Evolutionary conservation across 1,140 invertebrate genomes (phyloP), one percentile per base, ranked within the genome.

Genomic region (Formica exsecta): DNA sequence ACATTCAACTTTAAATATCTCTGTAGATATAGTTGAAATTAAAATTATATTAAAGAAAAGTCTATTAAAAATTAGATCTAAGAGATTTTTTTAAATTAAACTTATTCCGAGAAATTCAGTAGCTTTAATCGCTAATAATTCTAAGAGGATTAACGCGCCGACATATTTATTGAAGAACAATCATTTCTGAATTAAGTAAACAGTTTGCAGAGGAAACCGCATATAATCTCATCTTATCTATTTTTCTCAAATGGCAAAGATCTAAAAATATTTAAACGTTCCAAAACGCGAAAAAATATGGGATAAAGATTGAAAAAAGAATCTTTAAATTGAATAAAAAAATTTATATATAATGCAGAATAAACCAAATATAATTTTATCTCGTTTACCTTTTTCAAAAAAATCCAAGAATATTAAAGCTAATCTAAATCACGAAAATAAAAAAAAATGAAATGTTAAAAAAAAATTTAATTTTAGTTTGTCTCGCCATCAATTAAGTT

Each of bases 1-100:
- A 77, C 59, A 62, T 77, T 77, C n/a, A 64, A 77, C 19, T 64
- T 77, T 65, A 44, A 77, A 77, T 57, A 61, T 77, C 22, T 29
- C 36, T 22, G 38, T 77, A 65, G 61, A 77, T 44, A 59, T 11
- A 29, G 8, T 25, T 64, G 19, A 62, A 77, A 77, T 77, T 77
- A 32, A 77, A 77, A 38, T 65, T 65, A 29, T 48, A 77, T 77
- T 44, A 44, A 32, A 41, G 41, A 11, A n/a, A 77, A 32, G 41
- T 36, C 38, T n/a, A 7, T n/a, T 11, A 19, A 29, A 77, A 65
- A 65, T 77, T 19, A 65, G 65, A 44, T 77, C 65, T 65, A 77
- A 44, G 41, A 32, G 61, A 32, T 64, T 77, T 77, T 22, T 65
- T 77, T 44, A 77, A 64, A 57, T 77, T 44, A 77, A 65, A 41